phyloP scores from a whole-genome alignment of 2,113 vertebrate genomes.

The Leptocoma aspasia region DNA sequence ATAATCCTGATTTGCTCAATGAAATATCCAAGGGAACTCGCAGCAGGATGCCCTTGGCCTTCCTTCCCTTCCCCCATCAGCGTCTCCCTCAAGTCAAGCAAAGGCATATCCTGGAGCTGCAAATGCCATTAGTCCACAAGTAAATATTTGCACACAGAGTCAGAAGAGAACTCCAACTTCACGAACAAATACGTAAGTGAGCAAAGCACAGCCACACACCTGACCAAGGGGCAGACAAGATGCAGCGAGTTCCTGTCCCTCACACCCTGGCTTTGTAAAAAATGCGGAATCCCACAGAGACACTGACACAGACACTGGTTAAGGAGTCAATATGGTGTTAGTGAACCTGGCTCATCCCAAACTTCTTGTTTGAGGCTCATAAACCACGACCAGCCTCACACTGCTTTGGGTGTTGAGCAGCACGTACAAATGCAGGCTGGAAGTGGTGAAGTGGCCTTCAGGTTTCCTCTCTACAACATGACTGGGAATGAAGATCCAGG shows the following conservation, averaged over 20 bases:
- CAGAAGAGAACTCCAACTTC: neutral
- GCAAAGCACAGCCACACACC: neutral
- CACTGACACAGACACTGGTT: neutral
- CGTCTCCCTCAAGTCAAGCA: neutral
- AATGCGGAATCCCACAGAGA: rapidly evolving
- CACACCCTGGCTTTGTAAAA: neutral
- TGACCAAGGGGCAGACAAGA: neutral
- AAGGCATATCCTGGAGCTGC: neutral
- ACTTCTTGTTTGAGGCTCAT: neutral
- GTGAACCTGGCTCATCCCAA: neutral
- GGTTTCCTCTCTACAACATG: neutral
- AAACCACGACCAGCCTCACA: neutral
- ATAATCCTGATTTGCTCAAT: neutral
- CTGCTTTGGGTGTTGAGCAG: neutral
- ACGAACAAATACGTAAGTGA: neutral
- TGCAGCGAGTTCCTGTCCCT: neutral
- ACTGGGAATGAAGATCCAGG: neutral
- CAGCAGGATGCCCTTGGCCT: neutral
- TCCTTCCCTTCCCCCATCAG: neutral
- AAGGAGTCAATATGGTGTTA: neutral
- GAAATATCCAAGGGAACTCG: neutral
- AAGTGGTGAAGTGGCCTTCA: neutral
- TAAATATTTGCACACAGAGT: constrained; percentile 57
- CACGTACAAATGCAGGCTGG: rapidly evolving
- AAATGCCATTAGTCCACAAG: constrained; percentile 21